These are phyloP conservation scores for Ispidina picta DNA, from an alignment of 2,797 vertebrate genomes.

Conservation along the genomic window DNA sequence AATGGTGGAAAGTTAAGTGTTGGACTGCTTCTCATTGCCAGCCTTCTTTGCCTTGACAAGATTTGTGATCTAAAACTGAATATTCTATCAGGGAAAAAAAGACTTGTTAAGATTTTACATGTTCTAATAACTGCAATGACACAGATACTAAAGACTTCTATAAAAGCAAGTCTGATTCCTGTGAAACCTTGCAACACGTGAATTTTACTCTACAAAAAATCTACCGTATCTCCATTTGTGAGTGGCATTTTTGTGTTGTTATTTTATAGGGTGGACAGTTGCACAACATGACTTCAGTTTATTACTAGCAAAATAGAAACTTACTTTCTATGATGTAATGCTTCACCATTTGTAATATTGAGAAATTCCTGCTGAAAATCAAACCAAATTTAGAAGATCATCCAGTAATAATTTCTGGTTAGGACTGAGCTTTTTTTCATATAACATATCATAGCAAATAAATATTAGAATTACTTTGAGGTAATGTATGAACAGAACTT, in stretches of 20 bases:
- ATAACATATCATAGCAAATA: background rate
- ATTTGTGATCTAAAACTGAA: slow-evolving; percentile 20
- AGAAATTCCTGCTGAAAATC: background rate
- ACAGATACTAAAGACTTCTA: background rate
- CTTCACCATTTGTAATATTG: background rate
- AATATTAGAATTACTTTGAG: background rate
- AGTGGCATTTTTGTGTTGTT: background rate
- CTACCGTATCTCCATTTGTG: background rate
- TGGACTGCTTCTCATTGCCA: slow-evolving; percentile 9
- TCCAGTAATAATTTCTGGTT: background rate
- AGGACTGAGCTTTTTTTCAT: background rate
- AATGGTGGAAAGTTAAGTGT: background rate
- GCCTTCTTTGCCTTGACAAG: slow-evolving; percentile 38
- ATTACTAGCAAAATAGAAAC: slow-evolving; percentile 29
- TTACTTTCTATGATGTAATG: background rate
- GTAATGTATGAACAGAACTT: background rate
- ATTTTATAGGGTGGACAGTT: background rate
- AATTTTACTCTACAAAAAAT: slow-evolving; percentile 12
- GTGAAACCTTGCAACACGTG: background rate
- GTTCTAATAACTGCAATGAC: slow-evolving; percentile 41
- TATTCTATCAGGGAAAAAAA: slow-evolving; percentile 32
- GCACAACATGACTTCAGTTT: background rate
- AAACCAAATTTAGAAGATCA: background rate
- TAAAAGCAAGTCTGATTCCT: slow-evolving; percentile 12
- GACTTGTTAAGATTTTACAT: slow-evolving; percentile 32